Base-by-base conservation (phyloP, 2,113 vertebrate genomes). In the Percina caprodes region DNA sequence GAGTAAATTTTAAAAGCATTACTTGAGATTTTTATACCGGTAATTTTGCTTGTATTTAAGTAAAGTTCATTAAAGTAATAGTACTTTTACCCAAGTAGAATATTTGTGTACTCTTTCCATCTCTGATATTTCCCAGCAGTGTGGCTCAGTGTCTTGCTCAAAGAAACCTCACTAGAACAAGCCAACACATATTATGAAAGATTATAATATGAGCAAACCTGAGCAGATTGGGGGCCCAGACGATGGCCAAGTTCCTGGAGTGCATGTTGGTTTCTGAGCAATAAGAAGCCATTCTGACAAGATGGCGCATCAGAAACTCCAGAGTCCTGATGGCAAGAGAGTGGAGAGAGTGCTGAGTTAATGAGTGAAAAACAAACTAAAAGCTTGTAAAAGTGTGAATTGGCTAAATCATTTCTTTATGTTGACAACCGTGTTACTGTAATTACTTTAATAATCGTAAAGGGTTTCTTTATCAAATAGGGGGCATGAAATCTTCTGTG, bases 141-240 rank as follows among this genome's bases (percentile, higher is more conserved):
- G 23, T 15, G 9, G 24, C 3, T 19, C 9, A 30, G 26, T 51
- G 6, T 60, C 65, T 58, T 55, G 51, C 49, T 61, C 55, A 54
- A 19, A 51, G 7, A 46, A 12, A 52, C 14, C 5, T 48, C 30
- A 67, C 5, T 16, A n/a, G 21, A 69, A 6, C 24, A 3, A n/a
- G 3, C 33, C 0, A 12, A 24, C 39, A 78, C 11, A 39, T 33
- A 51, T 33, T 21, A 51, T 68, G 6, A 21, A 11, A 26, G 3
- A 49, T 30, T 19, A 49, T 21, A 19, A 21, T 68, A 21, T 33
- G 1, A 70, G 10, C 95, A 69, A 85, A 99, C 97, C 98, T 96
- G 87, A 99, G 96, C 63, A 99, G 94, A 83, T 99, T 99, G 23
- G 98, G 98, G 0, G 98, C 98, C 98, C 98, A 99, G 4, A 99